These are phyloP conservation scores for Brachionus plicatilis DNA, from an alignment of 1,140 invertebrate species.

Conservation along the genomic window DNA sequence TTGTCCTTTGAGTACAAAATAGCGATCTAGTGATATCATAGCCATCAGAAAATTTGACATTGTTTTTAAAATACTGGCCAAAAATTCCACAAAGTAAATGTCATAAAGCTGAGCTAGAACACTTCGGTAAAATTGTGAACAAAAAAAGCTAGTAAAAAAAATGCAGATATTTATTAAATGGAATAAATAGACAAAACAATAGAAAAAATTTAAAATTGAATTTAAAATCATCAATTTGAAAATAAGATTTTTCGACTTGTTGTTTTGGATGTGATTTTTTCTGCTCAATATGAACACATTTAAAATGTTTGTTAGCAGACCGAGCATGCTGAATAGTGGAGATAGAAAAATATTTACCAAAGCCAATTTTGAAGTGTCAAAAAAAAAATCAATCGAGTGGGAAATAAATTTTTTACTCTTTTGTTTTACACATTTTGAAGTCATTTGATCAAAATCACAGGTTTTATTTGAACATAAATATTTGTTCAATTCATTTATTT, in stretches of 20 bases:
- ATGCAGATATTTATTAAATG: background rate
- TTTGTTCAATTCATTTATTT: background rate
- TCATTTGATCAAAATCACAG: background rate
- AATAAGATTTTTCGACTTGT: background rate
- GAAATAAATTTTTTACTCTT: background rate
- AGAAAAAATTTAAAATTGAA: background rate
- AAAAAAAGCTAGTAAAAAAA: background rate
- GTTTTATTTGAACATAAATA: background rate
- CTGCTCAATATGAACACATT: background rate
- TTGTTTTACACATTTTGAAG: background rate
- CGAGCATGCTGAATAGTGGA: background rate
- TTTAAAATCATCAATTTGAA: background rate
- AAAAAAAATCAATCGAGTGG: background rate
- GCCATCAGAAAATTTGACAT: background rate
- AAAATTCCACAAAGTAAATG: background rate
- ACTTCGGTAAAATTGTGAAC: background rate
- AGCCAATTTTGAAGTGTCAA: background rate
- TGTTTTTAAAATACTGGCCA: background rate
- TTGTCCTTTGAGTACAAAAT: background rate
- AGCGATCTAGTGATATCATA: background rate
- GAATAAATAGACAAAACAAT: background rate
- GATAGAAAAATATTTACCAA: background rate
- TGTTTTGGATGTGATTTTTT: background rate
- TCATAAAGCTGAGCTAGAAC: background rate
- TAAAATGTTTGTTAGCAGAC: background rate